A percentile compares a stretch with the other conserved stretches of the same genome.
Evolutionary conservation across 2,797 vertebrate genomes (phyloP).

Genomic region (Schizopygopsis malacanthus): DNA sequence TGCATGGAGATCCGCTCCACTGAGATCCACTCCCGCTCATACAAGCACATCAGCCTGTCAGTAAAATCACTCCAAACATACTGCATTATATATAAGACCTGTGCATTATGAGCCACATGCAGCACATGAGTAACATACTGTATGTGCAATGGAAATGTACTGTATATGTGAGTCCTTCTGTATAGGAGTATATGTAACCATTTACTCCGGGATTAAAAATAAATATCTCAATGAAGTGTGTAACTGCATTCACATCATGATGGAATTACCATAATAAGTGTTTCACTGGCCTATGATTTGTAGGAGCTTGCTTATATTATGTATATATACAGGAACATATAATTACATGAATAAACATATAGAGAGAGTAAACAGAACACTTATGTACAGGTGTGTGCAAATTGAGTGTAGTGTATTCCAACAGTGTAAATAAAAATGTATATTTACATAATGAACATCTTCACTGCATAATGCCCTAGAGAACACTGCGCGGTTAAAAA

Average conservation of each 20-base stretch:
- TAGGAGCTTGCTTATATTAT: not conserved
- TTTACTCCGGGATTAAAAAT: not conserved
- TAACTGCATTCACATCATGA: not conserved
- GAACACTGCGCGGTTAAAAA: not conserved
- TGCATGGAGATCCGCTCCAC: conserved; percentile 58
- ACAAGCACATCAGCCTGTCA: conserved; percentile 34
- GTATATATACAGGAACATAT: not conserved
- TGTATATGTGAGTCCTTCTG: not conserved
- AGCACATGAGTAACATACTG: conserved; percentile 3
- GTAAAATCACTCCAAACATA: conserved; percentile 41
- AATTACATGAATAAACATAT: not conserved
- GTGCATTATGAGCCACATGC: not conserved
- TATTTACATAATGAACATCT: conserved; percentile 14
- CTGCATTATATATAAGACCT: conserved; percentile 44
- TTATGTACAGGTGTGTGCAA: not conserved
- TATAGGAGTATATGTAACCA: not conserved
- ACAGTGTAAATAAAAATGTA: not conserved
- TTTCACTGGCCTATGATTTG: not conserved
- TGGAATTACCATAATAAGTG: not conserved
- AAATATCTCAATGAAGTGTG: conserved; percentile 3
- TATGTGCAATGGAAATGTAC: not conserved
- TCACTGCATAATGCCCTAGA: conserved; percentile 3
- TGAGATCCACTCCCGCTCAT: conserved; percentile 51
- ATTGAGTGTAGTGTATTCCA: not conserved
- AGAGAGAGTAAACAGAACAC: not conserved